These are phyloP conservation scores for Mus musculus DNA, from an alignment of 2,113 vertebrate species.

Conservation along the genomic window DNA sequence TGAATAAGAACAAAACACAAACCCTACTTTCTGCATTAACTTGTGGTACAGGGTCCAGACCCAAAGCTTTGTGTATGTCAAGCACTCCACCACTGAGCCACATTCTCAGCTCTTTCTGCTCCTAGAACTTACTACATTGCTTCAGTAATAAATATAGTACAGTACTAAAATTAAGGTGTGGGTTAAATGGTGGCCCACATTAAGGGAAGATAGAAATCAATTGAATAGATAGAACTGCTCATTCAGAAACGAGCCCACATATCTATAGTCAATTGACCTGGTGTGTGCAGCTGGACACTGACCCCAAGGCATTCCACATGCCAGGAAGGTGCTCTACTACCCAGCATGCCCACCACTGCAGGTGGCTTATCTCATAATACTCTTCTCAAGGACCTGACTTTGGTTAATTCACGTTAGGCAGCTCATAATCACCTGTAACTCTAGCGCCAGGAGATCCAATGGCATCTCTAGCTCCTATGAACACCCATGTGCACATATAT, in stretches of 20 bases:
- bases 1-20: background rate
- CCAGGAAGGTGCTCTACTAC: background rate
- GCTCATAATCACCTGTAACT: background rate
- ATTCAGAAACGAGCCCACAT: background rate
- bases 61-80: background rate
- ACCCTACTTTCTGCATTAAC: background rate
- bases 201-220: background rate
- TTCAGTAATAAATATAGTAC: background rate
- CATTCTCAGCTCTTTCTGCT: background rate
- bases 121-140: background rate
- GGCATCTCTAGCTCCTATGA: background rate
- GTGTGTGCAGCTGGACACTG: background rate
- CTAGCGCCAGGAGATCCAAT: background rate
- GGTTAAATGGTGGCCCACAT: no score
- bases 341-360: background rate
- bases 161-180: background rate
- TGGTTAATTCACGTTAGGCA: background rate
- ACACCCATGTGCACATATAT: background rate
- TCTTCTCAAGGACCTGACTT: background rate
- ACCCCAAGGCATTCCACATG: background rate
- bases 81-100: background rate
- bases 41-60: background rate
- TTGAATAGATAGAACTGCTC: background rate
- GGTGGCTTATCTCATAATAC: background rate
- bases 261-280: background rate